These are phyloP conservation scores for Amphiprion ocellaris DNA, from an alignment of 2,113 vertebrate species.

Conservation along the genomic window DNA sequence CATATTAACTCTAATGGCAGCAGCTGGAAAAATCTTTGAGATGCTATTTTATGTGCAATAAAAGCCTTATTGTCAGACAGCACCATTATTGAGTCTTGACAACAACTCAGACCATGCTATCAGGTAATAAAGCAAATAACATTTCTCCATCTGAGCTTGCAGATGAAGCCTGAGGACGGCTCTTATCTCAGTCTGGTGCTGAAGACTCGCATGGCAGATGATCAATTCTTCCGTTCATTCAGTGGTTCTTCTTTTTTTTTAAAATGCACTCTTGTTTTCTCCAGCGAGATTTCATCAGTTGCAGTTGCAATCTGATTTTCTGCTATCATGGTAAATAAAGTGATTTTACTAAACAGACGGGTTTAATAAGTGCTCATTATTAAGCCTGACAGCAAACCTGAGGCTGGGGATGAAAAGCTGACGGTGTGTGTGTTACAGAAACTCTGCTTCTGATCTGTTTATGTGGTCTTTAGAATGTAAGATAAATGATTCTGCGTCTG, in stretches of 20 bases:
- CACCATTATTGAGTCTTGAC: slow-evolving; percentile 38
- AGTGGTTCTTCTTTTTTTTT: background rate
- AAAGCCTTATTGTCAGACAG: slow-evolving; percentile 30
- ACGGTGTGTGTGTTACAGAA: slow-evolving; percentile 18
- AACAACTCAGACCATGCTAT: slow-evolving; percentile 25
- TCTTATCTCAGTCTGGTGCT: slow-evolving; percentile 48
- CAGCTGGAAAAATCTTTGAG: slow-evolving; percentile 1
- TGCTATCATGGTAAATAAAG: slow-evolving; percentile 50
- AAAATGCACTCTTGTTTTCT: slow-evolving; percentile 51
- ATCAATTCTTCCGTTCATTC: slow-evolving; percentile 34
- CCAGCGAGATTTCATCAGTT: slow-evolving; percentile 61
- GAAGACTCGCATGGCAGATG: slow-evolving; percentile 23
- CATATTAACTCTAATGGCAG: slow-evolving; percentile 5
- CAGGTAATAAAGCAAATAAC: slow-evolving; percentile 56
- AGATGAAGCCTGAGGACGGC: slow-evolving; percentile 28
- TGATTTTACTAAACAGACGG: slow-evolving; percentile 47
- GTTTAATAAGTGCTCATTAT: slow-evolving; percentile 60
- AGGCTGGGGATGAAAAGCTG: slow-evolving; percentile 53
- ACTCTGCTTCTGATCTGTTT: slow-evolving; percentile 64
- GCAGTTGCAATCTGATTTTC: slow-evolving; percentile 55
- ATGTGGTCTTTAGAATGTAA: slow-evolving; percentile 34
- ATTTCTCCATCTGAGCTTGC: slow-evolving; percentile 17
- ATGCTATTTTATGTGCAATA: slow-evolving; percentile 18
- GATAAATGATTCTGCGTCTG: slow-evolving; percentile 23
- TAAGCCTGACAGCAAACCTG: slow-evolving; percentile 51